A percentile compares a stretch with the other conserved stretches of the same genome.
These are phyloP conservation scores for Drosophila colorata DNA, from an alignment of 2,888 invertebrate species.

Conservation along the genomic window DNA sequence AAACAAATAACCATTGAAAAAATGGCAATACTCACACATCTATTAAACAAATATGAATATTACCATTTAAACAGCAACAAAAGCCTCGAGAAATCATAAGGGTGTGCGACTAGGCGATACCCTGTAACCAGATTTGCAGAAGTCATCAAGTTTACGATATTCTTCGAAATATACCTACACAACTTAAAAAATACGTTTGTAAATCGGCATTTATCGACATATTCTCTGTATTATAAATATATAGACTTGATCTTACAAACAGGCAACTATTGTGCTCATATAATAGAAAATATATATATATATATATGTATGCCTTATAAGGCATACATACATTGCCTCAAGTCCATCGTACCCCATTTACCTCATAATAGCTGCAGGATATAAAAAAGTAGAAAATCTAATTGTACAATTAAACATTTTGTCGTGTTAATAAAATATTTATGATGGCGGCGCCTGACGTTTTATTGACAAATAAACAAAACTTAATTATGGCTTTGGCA, in stretches of 20 bases:
- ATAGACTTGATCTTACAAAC: too few species aligned
- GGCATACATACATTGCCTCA: too few species aligned
- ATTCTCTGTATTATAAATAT: not conserved
- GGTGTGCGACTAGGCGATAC: not conserved
- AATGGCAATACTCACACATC: constrained; percentile 37
- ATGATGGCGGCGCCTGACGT: constrained; percentile 59
- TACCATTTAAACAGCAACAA: constrained; percentile 19
- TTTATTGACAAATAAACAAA: constrained; percentile 72
- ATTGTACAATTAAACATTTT: constrained; percentile 70
- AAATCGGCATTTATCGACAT: not conserved
- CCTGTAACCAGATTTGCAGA: constrained; percentile 1
- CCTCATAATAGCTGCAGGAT: not conserved
- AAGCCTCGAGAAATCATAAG: not conserved
- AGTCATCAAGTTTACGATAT: too few species aligned
- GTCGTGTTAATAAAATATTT: constrained; percentile 77
- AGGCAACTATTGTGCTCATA: too few species aligned
- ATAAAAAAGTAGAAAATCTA: constrained; percentile 44
- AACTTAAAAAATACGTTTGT: too few species aligned
- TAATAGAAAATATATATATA: too few species aligned
- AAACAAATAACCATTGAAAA: constrained; percentile 22
- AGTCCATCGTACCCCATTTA: not conserved
- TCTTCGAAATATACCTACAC: too few species aligned
- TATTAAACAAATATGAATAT: constrained; percentile 54
- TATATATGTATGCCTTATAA: too few species aligned
- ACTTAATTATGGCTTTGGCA: constrained; percentile 66